Evolutionary conservation across 2,797 vertebrate species (phyloP), one percentile per base, ranked within the genome.

Genomic region (Gastrophryne carolinensis): DNA sequence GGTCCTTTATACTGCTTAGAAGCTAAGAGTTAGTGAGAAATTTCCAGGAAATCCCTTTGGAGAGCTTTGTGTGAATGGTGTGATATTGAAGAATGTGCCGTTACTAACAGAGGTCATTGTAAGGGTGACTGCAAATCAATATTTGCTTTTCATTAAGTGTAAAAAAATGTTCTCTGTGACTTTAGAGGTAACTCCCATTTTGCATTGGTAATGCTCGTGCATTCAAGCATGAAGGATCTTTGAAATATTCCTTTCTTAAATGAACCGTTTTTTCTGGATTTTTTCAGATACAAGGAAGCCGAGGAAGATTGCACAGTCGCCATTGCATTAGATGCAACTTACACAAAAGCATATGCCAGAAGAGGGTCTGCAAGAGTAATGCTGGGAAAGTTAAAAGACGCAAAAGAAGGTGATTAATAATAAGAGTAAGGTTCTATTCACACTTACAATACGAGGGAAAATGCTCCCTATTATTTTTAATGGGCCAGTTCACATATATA

Each of bases 301-400:
- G 97, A 99, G 85, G 84, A 91, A 58, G 98, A 99, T 84, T 99
- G 98, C 81, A 91, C 89, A 8, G 86, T 80, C 73, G 96, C 98
- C 61, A 86, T 99, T 41, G 82, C 80, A 39, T 86, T 98, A 73
- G 98, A 99, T 84, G 68, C 78, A 3, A 92, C 93, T 0, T 99
- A 99, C 83, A 91, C 90, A 41, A 99, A 99, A 89, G 98, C 96
- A 9, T 97, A 96, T 58, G 95, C 97, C 58, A 92, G 98, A 79
- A 92, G 97, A 69, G 97, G 92, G 71, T 94, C 94, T 15, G 96
- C 98, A 53, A 90, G 95, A 84, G 87, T 87, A 76, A 91, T 93
- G 53, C 84, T 97, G 73, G 90, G 94, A 61, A 95, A 92, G 56
- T 81, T 92, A 34, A 83, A 84, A 62, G 93, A 95, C 75, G 98